Base-by-base conservation (phyloP, 2,797 vertebrate species). In the Potorous gilbertii region DNA sequence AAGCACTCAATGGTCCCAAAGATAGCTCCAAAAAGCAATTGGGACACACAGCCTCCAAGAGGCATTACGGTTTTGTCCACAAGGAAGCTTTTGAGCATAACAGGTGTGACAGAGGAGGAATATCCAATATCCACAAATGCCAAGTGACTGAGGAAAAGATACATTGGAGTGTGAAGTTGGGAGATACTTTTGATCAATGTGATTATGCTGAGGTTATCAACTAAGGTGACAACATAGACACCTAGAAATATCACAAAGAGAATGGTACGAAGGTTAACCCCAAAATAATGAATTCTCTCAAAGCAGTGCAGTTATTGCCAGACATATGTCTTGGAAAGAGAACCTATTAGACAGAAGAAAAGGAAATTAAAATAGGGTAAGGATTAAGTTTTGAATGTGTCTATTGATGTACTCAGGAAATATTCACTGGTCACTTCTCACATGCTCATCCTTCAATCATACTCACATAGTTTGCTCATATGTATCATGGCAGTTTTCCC, bases 111-210 rank as follows among this genome's bases (percentile, higher is more conserved):
- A 31, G 92, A 93, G 27, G 97, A 94, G 31, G 97, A 97, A 16
- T 13, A 94, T 4, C 95, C 57, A 5, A 93, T 92, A 90, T 98
- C 97, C 18, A 96, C 92, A 92, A 97, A 95, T 92, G 97, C 97
- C 90, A 98, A 91, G 13, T 96, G 96, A 6, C 96, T 96, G 59
- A 98, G 97, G 55, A 97, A 97, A n/a, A 97, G 62, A 29, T 97
- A 97, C 97, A 97, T 97, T 14, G 97, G 95, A 96, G 93, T 96
- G 18, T 97, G 96, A 52, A 98, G 97, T 28, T 97, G 95, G 34
- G 59, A 55, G 52, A 54, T 96, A 46, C 28, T 95, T 89, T 90
- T 95, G 95, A 97, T 97, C 93, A 97, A 81, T 93, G 87, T 90
- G 54, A 97, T 95, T 92, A 98, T 97, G 57, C 96, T 96, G 14